Conservation (phyloP, 2,888 invertebrate genomes). For the Ommatoiulus sabulosus region DNA sequence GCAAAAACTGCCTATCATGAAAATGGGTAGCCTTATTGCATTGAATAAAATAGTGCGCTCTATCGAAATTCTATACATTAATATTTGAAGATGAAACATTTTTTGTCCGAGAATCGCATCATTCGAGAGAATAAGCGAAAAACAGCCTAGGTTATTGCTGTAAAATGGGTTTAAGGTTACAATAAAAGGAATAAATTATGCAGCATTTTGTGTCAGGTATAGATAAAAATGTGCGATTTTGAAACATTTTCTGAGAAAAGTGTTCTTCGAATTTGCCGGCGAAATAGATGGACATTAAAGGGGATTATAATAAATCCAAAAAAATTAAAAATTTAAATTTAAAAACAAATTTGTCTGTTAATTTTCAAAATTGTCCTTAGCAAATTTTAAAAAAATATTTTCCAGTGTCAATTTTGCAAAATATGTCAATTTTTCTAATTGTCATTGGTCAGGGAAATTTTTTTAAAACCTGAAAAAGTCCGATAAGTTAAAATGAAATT, state of each 20-base stretch:
- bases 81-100: neutral
- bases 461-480: too few species aligned
- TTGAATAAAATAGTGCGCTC: neutral
- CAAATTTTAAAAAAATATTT: too few species aligned
- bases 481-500: too few species aligned
- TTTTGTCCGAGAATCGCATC: neutral
- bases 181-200: slow-evolving; percentile 4
- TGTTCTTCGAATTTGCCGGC: neutral
- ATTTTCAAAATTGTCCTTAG: too few species aligned
- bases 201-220: slow-evolving; percentile 2
- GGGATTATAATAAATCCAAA: neutral
- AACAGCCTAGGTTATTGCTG: neutral
- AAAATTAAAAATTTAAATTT: too few species aligned
- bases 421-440: too few species aligned
- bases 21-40: slow-evolving; percentile 2
- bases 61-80: neutral
- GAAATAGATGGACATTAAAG: neutral
- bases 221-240: neutral
- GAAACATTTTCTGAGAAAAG: neutral
- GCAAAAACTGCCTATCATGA: too few species aligned
- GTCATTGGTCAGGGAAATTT: too few species aligned
- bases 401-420: too few species aligned
- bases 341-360: too few species aligned
- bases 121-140: neutral
- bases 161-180: slow-evolving; percentile 1